Conservation (phyloP, 2,113 vertebrate genomes). For the Oryzias celebensis region DNA sequence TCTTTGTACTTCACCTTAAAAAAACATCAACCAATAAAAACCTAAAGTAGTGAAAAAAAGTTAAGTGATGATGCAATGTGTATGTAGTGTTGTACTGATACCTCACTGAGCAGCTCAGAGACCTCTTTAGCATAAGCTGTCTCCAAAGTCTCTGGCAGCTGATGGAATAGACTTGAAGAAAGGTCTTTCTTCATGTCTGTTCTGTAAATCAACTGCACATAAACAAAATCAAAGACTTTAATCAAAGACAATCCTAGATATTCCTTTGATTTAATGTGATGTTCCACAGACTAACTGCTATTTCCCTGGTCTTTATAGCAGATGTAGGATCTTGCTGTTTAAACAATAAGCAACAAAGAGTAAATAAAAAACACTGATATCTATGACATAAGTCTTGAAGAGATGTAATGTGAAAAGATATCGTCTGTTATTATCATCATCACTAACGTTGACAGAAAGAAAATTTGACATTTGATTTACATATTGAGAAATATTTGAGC, state of each 20-base stretch:
- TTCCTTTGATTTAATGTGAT: rapidly evolving
- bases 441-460: too few species aligned
- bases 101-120: conserved; percentile 60
- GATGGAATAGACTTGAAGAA: conserved; percentile 81
- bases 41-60: too few species aligned
- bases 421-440: too few species aligned
- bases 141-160: conserved; percentile 87
- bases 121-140: conserved; percentile 83
- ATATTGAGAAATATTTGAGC: too few species aligned
- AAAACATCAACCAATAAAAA: neutral
- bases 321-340: neutral
- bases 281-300: neutral
- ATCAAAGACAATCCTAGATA: neutral
- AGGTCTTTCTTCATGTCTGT: conserved; percentile 76
- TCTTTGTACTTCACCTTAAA: conserved; percentile 55
- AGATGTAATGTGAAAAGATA: too few species aligned
- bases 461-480: too few species aligned
- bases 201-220: conserved; percentile 84
- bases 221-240: conserved; percentile 1
- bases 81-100: neutral
- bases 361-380: neutral
- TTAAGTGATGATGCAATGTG: too few species aligned
- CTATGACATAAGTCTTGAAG: too few species aligned
- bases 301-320: neutral
- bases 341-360: neutral